phyloP scores from a whole-genome alignment of 1,140 invertebrate species.

The Yoshiicerus persimilis region DNA sequence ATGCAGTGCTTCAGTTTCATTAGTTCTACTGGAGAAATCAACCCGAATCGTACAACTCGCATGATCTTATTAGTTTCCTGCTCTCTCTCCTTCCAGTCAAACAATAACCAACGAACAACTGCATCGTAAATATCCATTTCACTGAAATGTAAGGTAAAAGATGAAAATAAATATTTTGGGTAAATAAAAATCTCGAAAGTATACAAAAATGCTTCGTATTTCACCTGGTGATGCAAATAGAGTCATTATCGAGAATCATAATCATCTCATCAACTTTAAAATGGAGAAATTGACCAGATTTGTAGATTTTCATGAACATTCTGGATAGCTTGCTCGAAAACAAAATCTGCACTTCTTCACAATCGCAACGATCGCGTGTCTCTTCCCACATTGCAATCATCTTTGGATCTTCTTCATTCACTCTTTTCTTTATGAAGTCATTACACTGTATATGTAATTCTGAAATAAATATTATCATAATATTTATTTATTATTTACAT shows the following conservation, averaged over 20 bases:
- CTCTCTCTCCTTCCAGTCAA: conserved; percentile 64
- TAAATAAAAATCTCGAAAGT: too few relatives aligned
- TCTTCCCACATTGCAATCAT: conserved; percentile 37
- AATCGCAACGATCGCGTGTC: background rate
- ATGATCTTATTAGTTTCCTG: conserved; percentile 61
- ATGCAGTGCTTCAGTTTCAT: conserved; percentile 68
- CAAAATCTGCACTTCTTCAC: conserved; percentile 13
- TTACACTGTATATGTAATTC: conserved; percentile 28
- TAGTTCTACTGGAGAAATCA: conserved; percentile 72
- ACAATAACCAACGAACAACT: conserved; percentile 69
- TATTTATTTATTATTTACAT: too few relatives aligned
- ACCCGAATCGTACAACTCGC: conserved; percentile 68
- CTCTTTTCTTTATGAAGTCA: conserved; percentile 26
- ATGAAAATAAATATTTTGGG: background rate
- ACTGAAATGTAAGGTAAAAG: too few relatives aligned
- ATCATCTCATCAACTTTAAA: conserved; percentile 29
- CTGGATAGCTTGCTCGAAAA: conserved; percentile 24
- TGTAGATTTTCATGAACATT: conserved; percentile 38
- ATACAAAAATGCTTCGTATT: too few relatives aligned
- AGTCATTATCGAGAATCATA: background rate
- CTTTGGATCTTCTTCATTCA: conserved; percentile 21
- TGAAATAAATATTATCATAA: too few relatives aligned
- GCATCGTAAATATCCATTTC: conserved; percentile 76
- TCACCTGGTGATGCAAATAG: conserved; percentile 11
- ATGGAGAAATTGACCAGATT: conserved; percentile 29